These are phyloP conservation scores for Danio tinwini DNA, from an alignment of 2,797 vertebrate genomes.

Conservation along the genomic window DNA sequence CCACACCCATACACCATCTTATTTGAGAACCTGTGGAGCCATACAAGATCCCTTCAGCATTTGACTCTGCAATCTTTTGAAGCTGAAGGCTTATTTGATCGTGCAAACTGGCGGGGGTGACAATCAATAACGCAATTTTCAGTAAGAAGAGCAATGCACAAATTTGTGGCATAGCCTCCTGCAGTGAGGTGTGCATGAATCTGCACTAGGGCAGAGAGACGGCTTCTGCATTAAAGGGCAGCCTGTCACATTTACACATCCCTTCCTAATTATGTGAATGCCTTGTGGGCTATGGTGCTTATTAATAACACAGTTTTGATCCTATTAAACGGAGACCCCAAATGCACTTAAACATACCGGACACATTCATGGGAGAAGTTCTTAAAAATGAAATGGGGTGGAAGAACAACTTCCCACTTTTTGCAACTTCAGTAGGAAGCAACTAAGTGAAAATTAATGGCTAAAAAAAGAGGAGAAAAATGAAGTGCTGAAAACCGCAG, in stretches of 20 bases:
- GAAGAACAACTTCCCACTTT: slow-evolving; percentile 31
- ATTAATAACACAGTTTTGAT: slow-evolving; percentile 58
- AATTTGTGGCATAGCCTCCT: slow-evolving; percentile 25
- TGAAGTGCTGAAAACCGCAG: slow-evolving; percentile 30
- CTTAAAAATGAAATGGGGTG: neutral
- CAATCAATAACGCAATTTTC: slow-evolving; percentile 34
- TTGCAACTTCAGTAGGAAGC: slow-evolving; percentile 35
- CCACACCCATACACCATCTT: neutral
- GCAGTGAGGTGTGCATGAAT: slow-evolving; percentile 63
- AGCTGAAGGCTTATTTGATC: slow-evolving; percentile 32
- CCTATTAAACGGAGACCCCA: neutral
- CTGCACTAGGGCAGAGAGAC: slow-evolving; percentile 54
- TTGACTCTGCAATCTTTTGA: slow-evolving; percentile 10
- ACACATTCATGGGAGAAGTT: slow-evolving; percentile 35
- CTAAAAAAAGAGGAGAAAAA: slow-evolving; percentile 51
- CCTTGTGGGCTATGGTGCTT: slow-evolving; percentile 45
- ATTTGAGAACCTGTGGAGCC: neutral
- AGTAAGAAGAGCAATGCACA: slow-evolving; percentile 8
- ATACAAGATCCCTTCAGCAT: neutral
- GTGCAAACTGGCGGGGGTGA: slow-evolving; percentile 17
- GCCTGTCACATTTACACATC: slow-evolving; percentile 56
- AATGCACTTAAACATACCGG: neutral
- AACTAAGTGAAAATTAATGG: slow-evolving; percentile 51
- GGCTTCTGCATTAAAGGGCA: slow-evolving; percentile 64
- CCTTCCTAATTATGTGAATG: slow-evolving; percentile 48